Conservation (phyloP, 2,888 invertebrate genomes). For the Drosophila subquinaria region DNA sequence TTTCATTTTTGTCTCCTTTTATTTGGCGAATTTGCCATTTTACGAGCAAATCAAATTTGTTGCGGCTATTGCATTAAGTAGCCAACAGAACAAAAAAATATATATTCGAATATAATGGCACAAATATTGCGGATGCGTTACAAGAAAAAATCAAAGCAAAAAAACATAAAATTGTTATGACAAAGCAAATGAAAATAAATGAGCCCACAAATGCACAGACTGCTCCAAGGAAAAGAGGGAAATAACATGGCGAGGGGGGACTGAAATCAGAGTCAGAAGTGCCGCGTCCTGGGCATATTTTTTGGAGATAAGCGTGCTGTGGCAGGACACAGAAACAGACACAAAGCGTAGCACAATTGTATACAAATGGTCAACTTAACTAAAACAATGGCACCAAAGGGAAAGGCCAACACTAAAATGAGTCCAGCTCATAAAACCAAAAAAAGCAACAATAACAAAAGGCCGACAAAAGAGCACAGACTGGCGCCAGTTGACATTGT, state of each 20-base stretch:
- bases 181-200: conserved; percentile 80
- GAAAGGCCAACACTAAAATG: conserved; percentile 55
- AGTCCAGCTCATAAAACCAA: conserved; percentile 66
- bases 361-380: conserved; percentile 82
- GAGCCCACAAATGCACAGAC: conserved; percentile 75
- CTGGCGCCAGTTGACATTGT: conserved; percentile 45
- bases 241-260: not conserved
- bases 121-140: conserved; percentile 50
- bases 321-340: conserved; percentile 34
- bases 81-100: conserved; percentile 48
- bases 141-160: conserved; percentile 38
- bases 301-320: conserved; percentile 69
- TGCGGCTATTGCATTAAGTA: conserved; percentile 76
- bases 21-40: conserved; percentile 51
- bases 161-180: conserved; percentile 70
- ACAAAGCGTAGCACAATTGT: conserved; percentile 69
- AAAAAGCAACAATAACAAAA: conserved; percentile 37
- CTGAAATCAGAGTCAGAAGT: conserved; percentile 38
- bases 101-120: conserved; percentile 59
- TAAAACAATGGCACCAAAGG: conserved; percentile 69
- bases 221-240: not conserved
- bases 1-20: conserved; percentile 55
- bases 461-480: conserved; percentile 40
- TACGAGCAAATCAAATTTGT: conserved; percentile 75
- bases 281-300: conserved; percentile 49